phyloP scores from a whole-genome alignment of 1,140 invertebrate species.

The Venustaconcha ellipsiformis region DNA sequence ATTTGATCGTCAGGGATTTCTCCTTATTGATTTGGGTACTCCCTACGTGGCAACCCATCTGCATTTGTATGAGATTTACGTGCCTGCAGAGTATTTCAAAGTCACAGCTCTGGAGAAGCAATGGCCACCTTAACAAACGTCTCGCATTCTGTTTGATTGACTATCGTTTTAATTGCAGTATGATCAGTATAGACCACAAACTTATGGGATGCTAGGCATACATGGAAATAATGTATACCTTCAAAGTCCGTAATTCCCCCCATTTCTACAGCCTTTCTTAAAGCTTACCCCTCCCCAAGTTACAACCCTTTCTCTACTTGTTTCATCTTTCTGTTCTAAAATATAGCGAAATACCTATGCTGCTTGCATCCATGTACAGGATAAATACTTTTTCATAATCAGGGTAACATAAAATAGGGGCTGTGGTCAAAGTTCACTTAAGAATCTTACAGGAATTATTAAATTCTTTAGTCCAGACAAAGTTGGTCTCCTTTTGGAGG shows the following conservation, averaged over 20 bases:
- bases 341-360: constrained; percentile 3
- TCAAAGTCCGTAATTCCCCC: too few relatives aligned
- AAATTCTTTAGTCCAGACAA: constrained; percentile 1
- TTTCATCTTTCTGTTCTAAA: too few relatives aligned
- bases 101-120: constrained; percentile 15
- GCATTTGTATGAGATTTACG: too few relatives aligned
- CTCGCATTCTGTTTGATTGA: constrained; percentile 63
- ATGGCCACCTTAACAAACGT: constrained; percentile 47
- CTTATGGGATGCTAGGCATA: constrained; percentile 52
- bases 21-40: too few relatives aligned
- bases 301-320: too few relatives aligned
- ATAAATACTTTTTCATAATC: constrained; percentile 17
- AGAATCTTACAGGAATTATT: neutral
- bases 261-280: too few relatives aligned
- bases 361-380: constrained; percentile 11
- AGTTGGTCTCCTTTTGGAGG: neutral
- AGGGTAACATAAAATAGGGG: constrained; percentile 13
- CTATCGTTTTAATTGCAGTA: constrained; percentile 69
- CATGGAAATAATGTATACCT: too few relatives aligned
- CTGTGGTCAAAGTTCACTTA: neutral
- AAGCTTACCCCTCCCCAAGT: too few relatives aligned
- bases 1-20: too few relatives aligned
- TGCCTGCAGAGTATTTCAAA: constrained; percentile 1
- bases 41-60: neutral
- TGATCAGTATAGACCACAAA: constrained; percentile 73